These are phyloP conservation scores for Cryptops parisi DNA, from an alignment of 2,888 invertebrate genomes.

Conservation along the genomic window DNA sequence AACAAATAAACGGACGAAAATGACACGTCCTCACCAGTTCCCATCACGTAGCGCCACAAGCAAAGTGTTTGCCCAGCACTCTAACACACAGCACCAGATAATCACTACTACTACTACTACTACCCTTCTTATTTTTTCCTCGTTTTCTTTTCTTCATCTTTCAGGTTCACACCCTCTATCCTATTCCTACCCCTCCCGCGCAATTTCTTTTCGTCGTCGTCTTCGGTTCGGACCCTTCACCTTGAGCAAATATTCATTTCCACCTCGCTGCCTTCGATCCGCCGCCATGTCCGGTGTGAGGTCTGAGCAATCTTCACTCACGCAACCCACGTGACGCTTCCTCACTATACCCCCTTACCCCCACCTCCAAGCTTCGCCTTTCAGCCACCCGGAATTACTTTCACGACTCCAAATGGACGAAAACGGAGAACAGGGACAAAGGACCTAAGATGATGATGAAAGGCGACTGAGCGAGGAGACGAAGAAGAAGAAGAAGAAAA, in stretches of 20 bases:
- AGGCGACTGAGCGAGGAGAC: background rate
- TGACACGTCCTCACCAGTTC: too few relatives aligned
- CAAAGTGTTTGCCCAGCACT: too few relatives aligned
- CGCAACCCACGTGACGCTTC: background rate
- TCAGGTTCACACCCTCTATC: too few relatives aligned
- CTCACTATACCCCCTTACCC: background rate
- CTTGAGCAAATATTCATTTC: background rate
- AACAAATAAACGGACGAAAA: too few relatives aligned
- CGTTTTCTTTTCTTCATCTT: too few relatives aligned
- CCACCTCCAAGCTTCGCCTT: background rate
- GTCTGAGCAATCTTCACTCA: background rate
- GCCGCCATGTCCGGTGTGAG: background rate
- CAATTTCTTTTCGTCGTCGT: too few relatives aligned
- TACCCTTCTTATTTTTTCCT: too few relatives aligned
- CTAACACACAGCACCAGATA: too few relatives aligned
- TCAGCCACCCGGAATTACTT: background rate
- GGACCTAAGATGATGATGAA: too few relatives aligned
- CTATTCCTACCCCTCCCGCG: too few relatives aligned
- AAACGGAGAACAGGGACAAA: background rate
- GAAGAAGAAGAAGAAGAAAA: background rate
- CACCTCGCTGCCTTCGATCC: background rate
- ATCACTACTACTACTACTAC: too few relatives aligned
- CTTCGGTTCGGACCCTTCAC: background rate
- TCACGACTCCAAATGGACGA: background rate
- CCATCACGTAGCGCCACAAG: too few relatives aligned